A percentile compares a stretch with the other conserved stretches of the same genome.
These are phyloP conservation scores for Hetaerina americana DNA, from an alignment of 1,140 invertebrate genomes.

Conservation along the genomic window DNA sequence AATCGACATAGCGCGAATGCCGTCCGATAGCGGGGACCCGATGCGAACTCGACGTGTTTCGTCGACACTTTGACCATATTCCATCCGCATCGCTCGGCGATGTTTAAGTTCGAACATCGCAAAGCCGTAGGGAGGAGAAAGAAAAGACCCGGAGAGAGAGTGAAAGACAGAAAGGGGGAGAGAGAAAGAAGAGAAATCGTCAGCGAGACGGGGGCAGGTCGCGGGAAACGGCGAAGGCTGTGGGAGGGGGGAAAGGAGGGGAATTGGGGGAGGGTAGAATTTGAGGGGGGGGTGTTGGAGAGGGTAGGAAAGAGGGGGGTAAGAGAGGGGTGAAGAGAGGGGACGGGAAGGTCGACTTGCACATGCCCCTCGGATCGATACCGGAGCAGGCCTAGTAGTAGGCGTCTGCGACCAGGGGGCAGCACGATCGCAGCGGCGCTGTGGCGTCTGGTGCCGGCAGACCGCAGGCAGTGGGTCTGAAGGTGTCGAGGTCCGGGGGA, in stretches of 20 bases:
- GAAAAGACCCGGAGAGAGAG: background rate
- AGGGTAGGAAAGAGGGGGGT: conserved; percentile 30
- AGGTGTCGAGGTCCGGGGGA: conserved; percentile 16
- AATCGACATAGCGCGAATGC: too few species aligned
- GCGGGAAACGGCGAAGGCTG: conserved; percentile 29
- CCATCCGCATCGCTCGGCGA: too few species aligned
- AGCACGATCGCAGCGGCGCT: background rate
- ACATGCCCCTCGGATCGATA: background rate
- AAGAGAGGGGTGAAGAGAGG: conserved; percentile 29
- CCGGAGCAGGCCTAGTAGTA: conserved; percentile 1
- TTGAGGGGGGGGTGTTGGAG: conserved; percentile 26
- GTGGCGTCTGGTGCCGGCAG: conserved; percentile 2
- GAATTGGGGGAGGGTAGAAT: too few species aligned
- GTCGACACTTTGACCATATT: too few species aligned
- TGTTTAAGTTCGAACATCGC: too few species aligned
- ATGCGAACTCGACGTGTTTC: too few species aligned
- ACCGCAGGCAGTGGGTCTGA: conserved; percentile 5
- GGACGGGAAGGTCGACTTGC: conserved; percentile 10
- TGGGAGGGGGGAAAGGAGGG: conserved; percentile 30
- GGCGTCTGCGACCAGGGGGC: conserved; percentile 5
- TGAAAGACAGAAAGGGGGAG: conserved; percentile 4
- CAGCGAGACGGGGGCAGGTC: conserved; percentile 30
- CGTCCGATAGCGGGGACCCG: too few species aligned
- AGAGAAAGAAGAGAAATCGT: conserved; percentile 5
- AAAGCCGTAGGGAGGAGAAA: conserved; percentile 1